Evolutionary conservation across 2,113 vertebrate species (phyloP), one percentile per base, ranked within the genome.

Genomic region (Engystomops pustulosus): DNA sequence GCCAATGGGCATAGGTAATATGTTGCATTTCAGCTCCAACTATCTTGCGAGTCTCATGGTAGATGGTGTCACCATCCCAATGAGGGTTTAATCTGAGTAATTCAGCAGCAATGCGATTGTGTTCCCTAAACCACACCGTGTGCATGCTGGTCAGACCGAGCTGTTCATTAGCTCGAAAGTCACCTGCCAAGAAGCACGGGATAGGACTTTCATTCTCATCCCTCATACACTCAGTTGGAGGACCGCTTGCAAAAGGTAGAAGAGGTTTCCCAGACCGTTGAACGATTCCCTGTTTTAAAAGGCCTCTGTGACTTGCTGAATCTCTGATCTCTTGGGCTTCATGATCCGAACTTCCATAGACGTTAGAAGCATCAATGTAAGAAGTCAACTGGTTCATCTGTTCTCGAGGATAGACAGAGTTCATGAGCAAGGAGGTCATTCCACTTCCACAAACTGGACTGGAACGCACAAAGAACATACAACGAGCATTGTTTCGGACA

Each of bases 381-480:
- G 98, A 96, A 3, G 98, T 99, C 53, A 99, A 91, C 89, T 99
- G 98, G 91, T 99, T 99, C 88, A 98, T 99, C 87, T 99, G 98
- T 86, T 99, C 98, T 4, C 98, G 93, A 0, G 98, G 98, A 85
- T 95, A 98, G 15, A 99, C 98, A 0, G 98, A 98, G 91, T 99
- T 98, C 97, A 99, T 99, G 68, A 99, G 94, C 0, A 99, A 93
- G 0, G 98, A 99, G 0, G 98, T 99, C 97, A 99, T 97, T 38
- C 98, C 98, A 0, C 98, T 99, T 88, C 98, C 98, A 2, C 98
- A 99, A 44, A 99, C 97, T 0, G 98, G 98, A 88, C 96, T 99
- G 32, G 98, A 99, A 2, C 98, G 95, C n/a, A 98, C 98, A 0
- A 99, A 99, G 91, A 98, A 99, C 98, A 99, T 98, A 91, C 98